Base-by-base conservation (phyloP, 2,113 vertebrate species). In the Callionymus lyra region DNA sequence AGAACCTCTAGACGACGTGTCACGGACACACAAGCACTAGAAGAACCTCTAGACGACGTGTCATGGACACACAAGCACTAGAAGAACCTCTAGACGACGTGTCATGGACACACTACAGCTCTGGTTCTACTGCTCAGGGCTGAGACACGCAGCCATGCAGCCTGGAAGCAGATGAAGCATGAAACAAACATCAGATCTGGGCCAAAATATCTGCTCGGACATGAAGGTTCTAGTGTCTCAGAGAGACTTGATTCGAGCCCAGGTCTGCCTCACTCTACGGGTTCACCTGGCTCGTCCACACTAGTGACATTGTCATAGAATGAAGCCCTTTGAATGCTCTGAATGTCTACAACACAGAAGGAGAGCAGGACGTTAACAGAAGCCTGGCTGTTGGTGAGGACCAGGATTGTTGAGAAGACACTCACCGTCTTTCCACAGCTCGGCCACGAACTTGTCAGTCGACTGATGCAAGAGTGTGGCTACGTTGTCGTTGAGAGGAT, bases 241-340 rank as follows among this genome's bases (percentile, higher is more conserved):
- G 40, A 14, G 16, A 8, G 40, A 38, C 27, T 53, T 41, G 72
- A 74, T 76, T 79, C 66, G 70, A 86, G 77, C 70, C 73, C 89
- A 89, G 85, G 83, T 83, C 84, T 88, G 82, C 79, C 83, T 84
- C 68, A 82, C 69, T 81, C 77, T 53, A 79, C 72, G 88, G 90
- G 21, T 91, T 98, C 94, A 97, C 93, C 91, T 93, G 89, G 82
- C 77, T 95, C 90, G 90, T 93, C 90, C 88, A 97, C 90, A 87
- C 88, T 91, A 92, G 91, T 89, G 84, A 94, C 87, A 92, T 79
- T 94, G 89, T 96, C 94, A 95, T 97, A 97, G 90, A 98, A 98
- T 89, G 90, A 98, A 84, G 91, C 90, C 89, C 91, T 95, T 89
- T 96, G 94, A 88, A 95, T 86, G 90, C 80, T 95, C 90, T 94